Base-by-base conservation (phyloP, 2,888 invertebrate genomes). In the Drosophila longiperda region DNA sequence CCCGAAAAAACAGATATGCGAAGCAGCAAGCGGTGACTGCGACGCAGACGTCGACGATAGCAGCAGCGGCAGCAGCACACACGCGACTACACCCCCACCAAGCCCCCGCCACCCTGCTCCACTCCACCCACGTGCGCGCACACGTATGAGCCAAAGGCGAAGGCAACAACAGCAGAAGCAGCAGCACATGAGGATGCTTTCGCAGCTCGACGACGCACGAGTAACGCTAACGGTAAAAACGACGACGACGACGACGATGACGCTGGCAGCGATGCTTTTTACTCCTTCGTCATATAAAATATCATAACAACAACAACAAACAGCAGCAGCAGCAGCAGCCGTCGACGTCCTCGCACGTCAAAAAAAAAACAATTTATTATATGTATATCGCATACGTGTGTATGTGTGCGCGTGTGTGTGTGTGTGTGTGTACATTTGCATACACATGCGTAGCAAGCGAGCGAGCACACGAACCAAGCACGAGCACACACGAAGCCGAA, bases 1-100 rank as follows among this genome's bases (percentile, higher is more conserved):
- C 85, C 91, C 87, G 83, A 91, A 91, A 91, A 91, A 90, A 91
- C 87, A 87, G 87, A 82, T 81, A 83, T 83, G 85, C 81, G 74
- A 84, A 66, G 58, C 75, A 65, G 64, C 83, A 45, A 63, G 49
- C 54, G 61, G 38, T 75, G 63, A 66, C 80, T 23, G 45, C 78
- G 65, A 49, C 81, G 40, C 20, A 40, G 26, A 23, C 75, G 61
- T 36, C 73, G 62, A 50, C 68, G 69, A 67, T 81, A 72, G 79
- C 68, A 77, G 70, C 86, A 55, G 38, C 38, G 29, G 55, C 55
- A 38, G 55, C 55, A 23, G 79, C 82, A 83, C 71, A 82, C 79
- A 80, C 86, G 78, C 86, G 78, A 75, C 79, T 42, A 70, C 73
- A 68, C 72, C 78, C 54, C 52, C 65, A 29, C 42, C 55, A 40